A percentile compares a stretch with the other conserved stretches of the same genome.
Conservation (phyloP, 1,140 invertebrate species). For the Odontomachus brunneus region DNA sequence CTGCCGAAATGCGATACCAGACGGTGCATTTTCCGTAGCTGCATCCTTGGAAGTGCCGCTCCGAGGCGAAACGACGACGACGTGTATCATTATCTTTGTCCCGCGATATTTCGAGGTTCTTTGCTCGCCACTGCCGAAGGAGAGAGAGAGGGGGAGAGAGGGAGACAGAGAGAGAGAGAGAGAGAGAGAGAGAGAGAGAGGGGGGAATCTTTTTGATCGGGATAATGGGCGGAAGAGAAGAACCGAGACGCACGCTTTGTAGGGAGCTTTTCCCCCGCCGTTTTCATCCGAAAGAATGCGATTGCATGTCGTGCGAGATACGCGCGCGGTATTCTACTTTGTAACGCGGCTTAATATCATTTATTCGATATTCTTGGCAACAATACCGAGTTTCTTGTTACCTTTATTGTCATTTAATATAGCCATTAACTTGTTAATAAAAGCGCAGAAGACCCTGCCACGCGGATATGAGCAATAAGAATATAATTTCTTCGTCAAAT, state of each 20-base stretch:
- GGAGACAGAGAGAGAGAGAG: no score
- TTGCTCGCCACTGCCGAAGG: neutral
- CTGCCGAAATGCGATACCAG: neutral
- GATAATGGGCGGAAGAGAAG: neutral
- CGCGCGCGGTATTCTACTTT: neutral
- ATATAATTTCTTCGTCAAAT: no score
- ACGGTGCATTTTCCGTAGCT: neutral
- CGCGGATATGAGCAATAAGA: neutral
- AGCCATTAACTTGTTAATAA: neutral
- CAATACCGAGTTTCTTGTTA: no score
- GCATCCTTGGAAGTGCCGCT: neutral
- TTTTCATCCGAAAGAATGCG: slow-evolving; percentile 5
- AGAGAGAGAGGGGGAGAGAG: no score
- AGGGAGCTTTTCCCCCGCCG: neutral
- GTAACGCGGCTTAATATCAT: neutral
- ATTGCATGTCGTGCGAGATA: neutral
- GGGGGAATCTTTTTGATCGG: slow-evolving; percentile 30
- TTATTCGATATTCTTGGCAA: neutral
- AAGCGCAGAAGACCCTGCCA: neutral
- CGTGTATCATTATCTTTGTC: neutral
- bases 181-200: no score
- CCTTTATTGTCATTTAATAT: neutral
- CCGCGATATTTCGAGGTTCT: neutral
- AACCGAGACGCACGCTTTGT: neutral
- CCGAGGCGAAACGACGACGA: neutral